Conservation (phyloP, 37 sponge, comb jelly and placozoan species). For the Crambe crambe region DNA sequence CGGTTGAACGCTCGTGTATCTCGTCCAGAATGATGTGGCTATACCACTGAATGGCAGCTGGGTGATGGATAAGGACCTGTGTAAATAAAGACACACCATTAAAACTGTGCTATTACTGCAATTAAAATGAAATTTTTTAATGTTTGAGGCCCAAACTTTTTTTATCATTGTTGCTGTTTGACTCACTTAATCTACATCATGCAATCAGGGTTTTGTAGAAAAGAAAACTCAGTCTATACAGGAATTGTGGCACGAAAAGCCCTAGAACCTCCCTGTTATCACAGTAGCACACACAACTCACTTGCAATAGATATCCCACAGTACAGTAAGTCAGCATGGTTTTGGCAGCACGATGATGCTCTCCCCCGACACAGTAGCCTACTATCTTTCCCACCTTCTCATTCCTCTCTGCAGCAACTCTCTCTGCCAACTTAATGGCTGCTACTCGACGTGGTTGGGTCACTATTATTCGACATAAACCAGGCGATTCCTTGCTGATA, state of each 20-base stretch:
- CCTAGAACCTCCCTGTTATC: not conserved
- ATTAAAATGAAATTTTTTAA: too few relatives aligned
- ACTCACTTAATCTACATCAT: too few relatives aligned
- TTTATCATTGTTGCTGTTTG: too few relatives aligned
- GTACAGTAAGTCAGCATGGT: constrained; percentile 67
- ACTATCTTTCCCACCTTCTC: constrained; percentile 55
- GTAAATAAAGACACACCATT: too few relatives aligned
- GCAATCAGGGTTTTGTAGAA: not conserved
- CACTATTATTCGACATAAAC: constrained; percentile 48
- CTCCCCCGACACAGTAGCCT: constrained; percentile 75
- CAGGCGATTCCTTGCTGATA: not conserved
- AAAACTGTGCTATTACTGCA: too few relatives aligned
- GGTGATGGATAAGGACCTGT: constrained; percentile 49
- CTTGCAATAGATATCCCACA: constrained; percentile 70
- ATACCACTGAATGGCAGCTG: constrained; percentile 41
- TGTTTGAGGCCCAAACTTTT: too few relatives aligned
- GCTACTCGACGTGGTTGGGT: constrained; percentile 81
- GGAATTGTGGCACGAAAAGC: too few relatives aligned
- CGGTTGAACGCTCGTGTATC: constrained; percentile 66
- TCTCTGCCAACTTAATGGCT: constrained; percentile 56
- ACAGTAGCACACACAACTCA: constrained; percentile 12
- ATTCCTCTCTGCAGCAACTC: constrained; percentile 51
- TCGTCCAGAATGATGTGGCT: constrained; percentile 81
- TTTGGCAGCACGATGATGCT: not conserved
- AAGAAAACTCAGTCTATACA: too few relatives aligned